These are phyloP conservation scores for Heteronetta atricapilla DNA, from an alignment of 2,113 vertebrate genomes.

Conservation along the genomic window DNA sequence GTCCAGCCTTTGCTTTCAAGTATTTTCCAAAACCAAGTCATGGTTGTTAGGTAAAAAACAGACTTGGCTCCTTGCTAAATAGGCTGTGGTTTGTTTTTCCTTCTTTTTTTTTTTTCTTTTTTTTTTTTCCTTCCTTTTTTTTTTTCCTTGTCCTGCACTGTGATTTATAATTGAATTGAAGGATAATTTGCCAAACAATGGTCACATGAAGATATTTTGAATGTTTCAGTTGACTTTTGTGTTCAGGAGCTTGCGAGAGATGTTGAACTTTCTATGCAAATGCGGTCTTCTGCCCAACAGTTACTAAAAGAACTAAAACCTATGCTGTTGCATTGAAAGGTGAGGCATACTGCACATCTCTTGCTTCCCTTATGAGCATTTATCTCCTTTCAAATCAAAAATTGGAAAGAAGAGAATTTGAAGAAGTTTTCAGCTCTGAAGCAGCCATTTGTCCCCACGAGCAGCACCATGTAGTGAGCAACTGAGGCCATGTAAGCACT, in stretches of 20 bases:
- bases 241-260: neutral
- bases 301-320: neutral
- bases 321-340: neutral
- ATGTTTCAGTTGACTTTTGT: slow-evolving; percentile 49
- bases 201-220: slow-evolving; percentile 41
- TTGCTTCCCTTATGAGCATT: neutral
- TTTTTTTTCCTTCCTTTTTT: neutral
- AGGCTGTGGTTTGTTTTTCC: neutral
- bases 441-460: neutral
- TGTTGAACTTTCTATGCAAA: neutral
- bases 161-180: slow-evolving; percentile 39
- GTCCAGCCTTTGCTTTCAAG: slow-evolving; percentile 39
- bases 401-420: slow-evolving; percentile 49
- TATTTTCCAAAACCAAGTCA: slow-evolving; percentile 42
- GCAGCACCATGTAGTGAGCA: neutral
- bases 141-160: neutral
- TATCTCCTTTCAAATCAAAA: neutral
- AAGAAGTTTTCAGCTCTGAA: slow-evolving; percentile 45
- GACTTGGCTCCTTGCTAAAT: slow-evolving; percentile 43
- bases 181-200: slow-evolving; percentile 27
- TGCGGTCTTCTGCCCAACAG: neutral
- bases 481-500: neutral
- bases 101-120: neutral
- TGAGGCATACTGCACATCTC: neutral
- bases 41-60: slow-evolving; percentile 33